Conservation (phyloP, 2,797 vertebrate genomes). For the Chrosomus eos region DNA sequence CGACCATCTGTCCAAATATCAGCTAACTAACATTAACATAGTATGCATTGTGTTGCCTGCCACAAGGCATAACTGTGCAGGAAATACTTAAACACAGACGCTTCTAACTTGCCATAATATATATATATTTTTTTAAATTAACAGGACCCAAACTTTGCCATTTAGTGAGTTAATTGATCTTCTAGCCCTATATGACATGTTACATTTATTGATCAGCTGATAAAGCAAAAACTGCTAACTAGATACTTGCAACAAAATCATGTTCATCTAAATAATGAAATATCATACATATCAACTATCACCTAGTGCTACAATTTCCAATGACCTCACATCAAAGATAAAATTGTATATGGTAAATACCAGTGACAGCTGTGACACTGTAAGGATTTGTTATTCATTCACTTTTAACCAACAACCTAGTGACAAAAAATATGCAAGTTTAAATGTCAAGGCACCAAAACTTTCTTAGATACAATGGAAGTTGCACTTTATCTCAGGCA, state of each 20-base stretch:
- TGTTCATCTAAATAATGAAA: neutral
- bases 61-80: too few relatives aligned
- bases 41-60: too few relatives aligned
- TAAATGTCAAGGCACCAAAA: neutral
- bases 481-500: too few relatives aligned
- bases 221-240: neutral
- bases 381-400: neutral
- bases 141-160: neutral
- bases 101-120: neutral
- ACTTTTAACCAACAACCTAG: neutral
- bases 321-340: neutral
- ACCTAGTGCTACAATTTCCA: neutral
- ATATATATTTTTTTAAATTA: neutral
- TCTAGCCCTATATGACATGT: neutral
- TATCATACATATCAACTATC: neutral
- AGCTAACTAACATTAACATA: too few relatives aligned
- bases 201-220: neutral
- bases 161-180: neutral
- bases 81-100: neutral
- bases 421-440: neutral
- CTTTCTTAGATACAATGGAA: neutral
- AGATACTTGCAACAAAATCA: neutral
- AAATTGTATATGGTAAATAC: too few relatives aligned
- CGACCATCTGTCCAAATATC: too few relatives aligned
- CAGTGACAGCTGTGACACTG: neutral